These are phyloP conservation scores for Hydroisotoma schaefferi DNA, from an alignment of 2,888 invertebrate genomes.

Conservation along the genomic window DNA sequence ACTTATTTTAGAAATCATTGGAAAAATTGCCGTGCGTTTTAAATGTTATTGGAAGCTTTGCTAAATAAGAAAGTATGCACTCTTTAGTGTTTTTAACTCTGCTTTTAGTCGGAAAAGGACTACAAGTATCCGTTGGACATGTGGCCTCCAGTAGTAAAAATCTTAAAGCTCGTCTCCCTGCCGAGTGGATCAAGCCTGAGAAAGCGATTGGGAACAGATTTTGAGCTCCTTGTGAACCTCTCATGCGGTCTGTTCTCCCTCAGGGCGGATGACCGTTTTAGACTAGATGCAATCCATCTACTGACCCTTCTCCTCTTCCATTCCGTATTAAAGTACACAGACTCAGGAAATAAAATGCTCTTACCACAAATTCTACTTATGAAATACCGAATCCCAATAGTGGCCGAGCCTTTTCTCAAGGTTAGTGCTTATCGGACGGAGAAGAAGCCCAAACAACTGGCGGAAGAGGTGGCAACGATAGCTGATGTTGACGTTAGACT, in stretches of 20 bases:
- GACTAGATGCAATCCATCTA: constrained; percentile 10
- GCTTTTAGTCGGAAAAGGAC: constrained; percentile 15
- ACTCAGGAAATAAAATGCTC: constrained; percentile 2
- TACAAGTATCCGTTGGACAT: constrained; percentile 17
- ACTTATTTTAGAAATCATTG: not conserved
- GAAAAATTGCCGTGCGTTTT: constrained; percentile 8
- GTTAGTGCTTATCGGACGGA: not conserved
- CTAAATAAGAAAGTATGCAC: not conserved
- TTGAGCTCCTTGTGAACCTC: constrained; percentile 10
- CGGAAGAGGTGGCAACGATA: not conserved
- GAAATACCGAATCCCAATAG: constrained; percentile 8
- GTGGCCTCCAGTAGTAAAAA: constrained; percentile 16
- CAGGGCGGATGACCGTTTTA: constrained; percentile 13
- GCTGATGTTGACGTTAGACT: not conserved
- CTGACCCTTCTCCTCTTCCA: constrained; percentile 10
- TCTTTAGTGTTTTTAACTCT: not conserved
- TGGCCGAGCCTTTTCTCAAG: constrained; percentile 1
- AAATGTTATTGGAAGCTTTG: not conserved
- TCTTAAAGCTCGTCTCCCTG: constrained; percentile 7
- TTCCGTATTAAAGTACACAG: not conserved
- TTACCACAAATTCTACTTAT: not conserved
- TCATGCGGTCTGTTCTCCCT: constrained; percentile 11
- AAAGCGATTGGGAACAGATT: not conserved
- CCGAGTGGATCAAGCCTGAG: not conserved
- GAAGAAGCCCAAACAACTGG: not conserved